Evolutionary conservation across 2,113 vertebrate genomes (phyloP).

Genomic region (Zosterops borbonicus): DNA sequence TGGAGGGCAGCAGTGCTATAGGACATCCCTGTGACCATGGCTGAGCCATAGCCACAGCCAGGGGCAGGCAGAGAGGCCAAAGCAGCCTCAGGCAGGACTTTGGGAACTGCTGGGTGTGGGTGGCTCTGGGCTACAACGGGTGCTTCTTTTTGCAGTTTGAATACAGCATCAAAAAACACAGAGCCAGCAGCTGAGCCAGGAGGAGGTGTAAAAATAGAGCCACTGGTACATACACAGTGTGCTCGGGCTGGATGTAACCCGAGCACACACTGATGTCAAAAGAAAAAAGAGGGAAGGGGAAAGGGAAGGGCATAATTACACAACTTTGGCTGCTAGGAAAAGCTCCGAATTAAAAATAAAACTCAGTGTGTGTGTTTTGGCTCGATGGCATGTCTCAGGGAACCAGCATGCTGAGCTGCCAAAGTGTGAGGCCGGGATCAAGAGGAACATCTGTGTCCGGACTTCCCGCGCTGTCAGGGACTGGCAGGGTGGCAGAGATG

Average conservation of each 20-base stretch:
- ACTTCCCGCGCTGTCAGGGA: not conserved
- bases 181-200: not conserved
- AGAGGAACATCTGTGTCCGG: not conserved
- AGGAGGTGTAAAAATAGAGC: slow-evolving; percentile 39
- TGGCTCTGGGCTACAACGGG: not conserved
- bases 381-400: not conserved
- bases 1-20: not conserved
- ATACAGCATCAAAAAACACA: not conserved
- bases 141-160: not conserved
- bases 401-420: not conserved
- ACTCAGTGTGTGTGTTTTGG: not conserved
- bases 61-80: not conserved
- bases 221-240: not conserved
- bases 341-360: not conserved
- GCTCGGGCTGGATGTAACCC: not conserved
- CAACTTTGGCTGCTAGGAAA: not conserved
- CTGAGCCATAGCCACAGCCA: rapidly evolving
- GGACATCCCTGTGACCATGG: not conserved
- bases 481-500: not conserved
- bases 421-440: not conserved
- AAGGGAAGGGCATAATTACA: not conserved
- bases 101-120: not conserved
- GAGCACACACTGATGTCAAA: not conserved
- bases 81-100: not conserved
- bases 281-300: not conserved